Conservation (phyloP, 2,888 invertebrate genomes). For the Lymantria monacha region DNA sequence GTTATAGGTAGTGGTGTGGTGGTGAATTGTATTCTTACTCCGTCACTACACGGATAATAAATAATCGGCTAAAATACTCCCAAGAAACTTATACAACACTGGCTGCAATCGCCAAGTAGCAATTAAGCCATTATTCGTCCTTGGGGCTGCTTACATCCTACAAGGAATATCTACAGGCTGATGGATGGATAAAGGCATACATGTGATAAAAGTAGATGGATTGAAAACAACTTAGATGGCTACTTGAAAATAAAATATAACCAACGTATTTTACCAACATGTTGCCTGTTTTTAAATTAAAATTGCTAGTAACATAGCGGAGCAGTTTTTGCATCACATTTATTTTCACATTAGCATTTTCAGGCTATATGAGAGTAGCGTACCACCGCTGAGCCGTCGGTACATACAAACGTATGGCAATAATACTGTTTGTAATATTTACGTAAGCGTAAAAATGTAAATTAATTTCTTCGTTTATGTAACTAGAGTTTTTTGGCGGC, state of each 20-base stretch:
- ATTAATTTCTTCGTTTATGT: slow-evolving; percentile 68
- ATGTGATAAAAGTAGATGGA: neutral
- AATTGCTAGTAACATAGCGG: slow-evolving; percentile 57
- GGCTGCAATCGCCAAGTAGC: no score
- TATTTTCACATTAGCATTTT: slow-evolving; percentile 57
- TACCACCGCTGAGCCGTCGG: slow-evolving; percentile 25
- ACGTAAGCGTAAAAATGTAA: slow-evolving; percentile 69
- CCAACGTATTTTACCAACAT: slow-evolving; percentile 28
- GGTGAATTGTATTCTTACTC: no score
- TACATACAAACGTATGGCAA: slow-evolving; percentile 49
- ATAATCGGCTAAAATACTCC: no score
- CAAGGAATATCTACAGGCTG: no score
- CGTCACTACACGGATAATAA: no score
- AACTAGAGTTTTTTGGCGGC: slow-evolving; percentile 58
- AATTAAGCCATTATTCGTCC: no score
- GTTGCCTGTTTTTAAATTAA: slow-evolving; percentile 43
- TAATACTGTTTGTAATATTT: slow-evolving; percentile 55
- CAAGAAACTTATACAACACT: no score
- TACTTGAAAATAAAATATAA: slow-evolving; percentile 26
- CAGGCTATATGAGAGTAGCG: slow-evolving; percentile 34
- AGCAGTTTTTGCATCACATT: slow-evolving; percentile 59
- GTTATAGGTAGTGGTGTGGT: no score
- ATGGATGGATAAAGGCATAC: no score
- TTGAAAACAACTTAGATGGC: neutral
- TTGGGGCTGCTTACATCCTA: no score